Conservation (phyloP, 92 coral and sea anemone genomes). For the Palythoa caribaeorum region DNA sequence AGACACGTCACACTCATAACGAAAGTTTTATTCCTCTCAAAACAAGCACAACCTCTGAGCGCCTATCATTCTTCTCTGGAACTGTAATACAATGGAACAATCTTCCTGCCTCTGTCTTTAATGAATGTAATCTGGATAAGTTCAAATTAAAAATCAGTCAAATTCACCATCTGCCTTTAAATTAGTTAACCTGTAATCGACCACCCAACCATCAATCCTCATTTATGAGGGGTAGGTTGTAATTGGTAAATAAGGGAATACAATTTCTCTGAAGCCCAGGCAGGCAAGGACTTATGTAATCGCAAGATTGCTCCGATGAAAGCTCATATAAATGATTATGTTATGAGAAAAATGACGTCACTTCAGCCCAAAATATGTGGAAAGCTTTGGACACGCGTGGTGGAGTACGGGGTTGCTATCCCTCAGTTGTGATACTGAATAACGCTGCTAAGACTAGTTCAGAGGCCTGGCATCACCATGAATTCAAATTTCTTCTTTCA, state of each 20-base stretch:
- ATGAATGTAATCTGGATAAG: no score
- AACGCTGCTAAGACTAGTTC: background rate
- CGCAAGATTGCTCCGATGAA: background rate
- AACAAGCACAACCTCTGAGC: no score
- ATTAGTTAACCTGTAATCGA: no score
- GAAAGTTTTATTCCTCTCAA: no score
- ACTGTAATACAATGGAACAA: no score
- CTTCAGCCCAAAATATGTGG: background rate
- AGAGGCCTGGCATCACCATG: background rate
- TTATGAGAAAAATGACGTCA: background rate
- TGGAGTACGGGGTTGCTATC: conserved; percentile 4
- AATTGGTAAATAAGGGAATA: background rate
- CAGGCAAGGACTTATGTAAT: background rate
- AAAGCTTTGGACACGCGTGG: conserved; percentile 1
- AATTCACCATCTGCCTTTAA: no score
- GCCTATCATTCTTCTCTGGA: no score
- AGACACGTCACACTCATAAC: no score
- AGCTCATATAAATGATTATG: background rate
- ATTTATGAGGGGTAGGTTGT: no score
- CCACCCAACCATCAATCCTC: no score
- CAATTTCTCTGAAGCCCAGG: conserved; percentile 1
- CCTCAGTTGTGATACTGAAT: background rate
- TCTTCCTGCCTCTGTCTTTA: no score
- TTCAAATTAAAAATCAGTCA: no score
- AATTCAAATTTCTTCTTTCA: background rate